Evolutionary conservation across 1,140 invertebrate species (phyloP), one percentile per base, ranked within the genome.

Genomic region (Leptonema lineaticorne): DNA sequence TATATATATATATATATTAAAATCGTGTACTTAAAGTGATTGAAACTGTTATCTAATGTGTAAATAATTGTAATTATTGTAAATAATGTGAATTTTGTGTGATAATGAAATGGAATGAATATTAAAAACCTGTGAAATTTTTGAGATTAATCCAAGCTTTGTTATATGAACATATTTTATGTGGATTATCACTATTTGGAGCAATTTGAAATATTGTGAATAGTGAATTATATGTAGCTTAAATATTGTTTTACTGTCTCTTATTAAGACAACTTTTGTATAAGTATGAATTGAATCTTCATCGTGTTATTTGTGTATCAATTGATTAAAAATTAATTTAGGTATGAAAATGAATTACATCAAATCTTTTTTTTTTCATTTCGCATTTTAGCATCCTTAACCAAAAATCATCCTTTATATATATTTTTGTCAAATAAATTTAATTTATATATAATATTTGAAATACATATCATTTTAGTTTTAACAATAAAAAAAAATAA

Each of bases 241-340:
- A 26, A 63, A 30, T 66, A 50, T 59, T 45, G 62, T 63, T 64
- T 64, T 64, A 64, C 45, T 50, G 41, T 62, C 16, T 29, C 37
- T 53, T 50, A 63, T 29, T 62, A 27, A 60, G 65, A 68, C 67
- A 65, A 58, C 24, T 71, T 71, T 71, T 71, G 64, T 71, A 71
- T 66, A 68, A 71, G 66, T 64, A 65, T 41, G 67, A 41, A 59
- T 71, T 53, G 63, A 66, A 68, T 70, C 67, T 58, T 70, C 48
- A 62, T 62, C 59, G 63, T 71, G 67, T 71, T 71, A 71, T 68
- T 71, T 63, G 70, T 71, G 70, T 71, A 71, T 65, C 63, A 62
- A 62, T 67, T 58, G 65, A 71, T 45, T 64, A 62, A 62, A 37
- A 62, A 62, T 20, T 62, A 62, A 62, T 37, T 58, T 45, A 62